These are phyloP conservation scores for Mus caroli DNA, from an alignment of 2,797 vertebrate species.

Conservation along the genomic window DNA sequence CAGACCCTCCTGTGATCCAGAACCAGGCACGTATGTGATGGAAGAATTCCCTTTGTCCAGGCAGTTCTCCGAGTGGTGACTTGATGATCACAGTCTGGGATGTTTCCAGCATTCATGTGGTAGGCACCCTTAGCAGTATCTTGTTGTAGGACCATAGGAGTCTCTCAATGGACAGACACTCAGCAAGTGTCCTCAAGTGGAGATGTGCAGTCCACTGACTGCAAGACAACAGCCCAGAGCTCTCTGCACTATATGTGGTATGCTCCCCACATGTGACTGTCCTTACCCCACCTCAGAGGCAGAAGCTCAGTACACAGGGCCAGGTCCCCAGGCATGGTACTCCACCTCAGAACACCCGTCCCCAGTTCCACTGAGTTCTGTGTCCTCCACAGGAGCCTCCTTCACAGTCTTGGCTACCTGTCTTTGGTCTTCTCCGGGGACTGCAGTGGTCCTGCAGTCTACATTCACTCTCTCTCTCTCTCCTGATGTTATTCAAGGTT, in stretches of 20 bases:
- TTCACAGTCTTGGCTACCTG: neutral
- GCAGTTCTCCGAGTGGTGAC: neutral
- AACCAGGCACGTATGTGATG: neutral
- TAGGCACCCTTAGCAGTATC: neutral
- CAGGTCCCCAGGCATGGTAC: neutral
- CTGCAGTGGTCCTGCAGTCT: neutral
- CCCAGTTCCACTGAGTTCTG: neutral
- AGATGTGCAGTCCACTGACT: neutral
- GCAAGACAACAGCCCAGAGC: neutral
- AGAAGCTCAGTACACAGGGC: slow-evolving; percentile 28
- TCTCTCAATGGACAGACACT: neutral
- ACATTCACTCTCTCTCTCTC: neutral
- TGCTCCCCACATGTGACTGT: neutral
- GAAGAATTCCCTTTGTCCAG: neutral
- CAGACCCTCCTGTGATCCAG: neutral
- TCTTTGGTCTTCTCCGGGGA: neutral
- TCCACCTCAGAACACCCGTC: neutral
- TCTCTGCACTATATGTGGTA: neutral
- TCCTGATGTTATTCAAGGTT: neutral
- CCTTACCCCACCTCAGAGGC: neutral
- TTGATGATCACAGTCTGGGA: neutral
- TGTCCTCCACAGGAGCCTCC: neutral
- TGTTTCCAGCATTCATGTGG: neutral
- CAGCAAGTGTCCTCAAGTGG: neutral
- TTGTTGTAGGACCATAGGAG: neutral